A percentile compares a stretch with the other conserved stretches of the same genome.
phyloP scores from a whole-genome alignment of 2,113 vertebrate genomes.

The Malurus cyaneus region DNA sequence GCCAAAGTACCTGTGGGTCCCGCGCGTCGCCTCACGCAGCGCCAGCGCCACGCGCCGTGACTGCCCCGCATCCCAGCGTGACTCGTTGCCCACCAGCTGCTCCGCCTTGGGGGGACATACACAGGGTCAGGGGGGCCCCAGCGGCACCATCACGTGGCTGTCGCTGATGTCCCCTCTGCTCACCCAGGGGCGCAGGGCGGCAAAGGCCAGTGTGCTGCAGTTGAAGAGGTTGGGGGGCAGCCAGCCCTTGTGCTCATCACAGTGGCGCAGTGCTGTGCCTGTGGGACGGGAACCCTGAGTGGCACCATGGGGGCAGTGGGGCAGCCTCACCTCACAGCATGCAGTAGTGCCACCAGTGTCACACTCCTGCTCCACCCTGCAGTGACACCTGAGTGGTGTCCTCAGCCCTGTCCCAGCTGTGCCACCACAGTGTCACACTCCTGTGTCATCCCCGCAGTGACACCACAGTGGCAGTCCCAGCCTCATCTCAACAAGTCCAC shows the following conservation, averaged over 20 bases:
- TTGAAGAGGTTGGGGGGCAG: conserved; percentile 93
- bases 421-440: background rate
- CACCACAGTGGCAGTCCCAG: background rate
- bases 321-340: background rate
- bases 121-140: background rate
- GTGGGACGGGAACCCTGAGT: background rate
- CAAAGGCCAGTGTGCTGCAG: conserved; percentile 88
- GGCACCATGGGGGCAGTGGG: background rate
- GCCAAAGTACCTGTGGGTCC: conserved; percentile 76
- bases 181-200: conserved; percentile 85
- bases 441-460: background rate
- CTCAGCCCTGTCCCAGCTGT: background rate
- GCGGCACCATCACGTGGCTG: background rate
- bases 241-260: conserved; percentile 95
- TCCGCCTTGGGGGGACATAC: conserved; percentile 71
- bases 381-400: background rate
- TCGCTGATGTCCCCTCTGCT: background rate
- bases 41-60: conserved; percentile 78
- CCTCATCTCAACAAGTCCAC: background rate
- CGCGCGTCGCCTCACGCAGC: conserved; percentile 83
- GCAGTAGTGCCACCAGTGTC: background rate
- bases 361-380: background rate
- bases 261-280: conserved; percentile 93
- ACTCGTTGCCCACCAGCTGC: conserved; percentile 77
- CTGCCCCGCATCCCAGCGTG: conserved; percentile 75